phyloP scores from a whole-genome alignment of 2,797 vertebrate species.

The Falco concolor region DNA sequence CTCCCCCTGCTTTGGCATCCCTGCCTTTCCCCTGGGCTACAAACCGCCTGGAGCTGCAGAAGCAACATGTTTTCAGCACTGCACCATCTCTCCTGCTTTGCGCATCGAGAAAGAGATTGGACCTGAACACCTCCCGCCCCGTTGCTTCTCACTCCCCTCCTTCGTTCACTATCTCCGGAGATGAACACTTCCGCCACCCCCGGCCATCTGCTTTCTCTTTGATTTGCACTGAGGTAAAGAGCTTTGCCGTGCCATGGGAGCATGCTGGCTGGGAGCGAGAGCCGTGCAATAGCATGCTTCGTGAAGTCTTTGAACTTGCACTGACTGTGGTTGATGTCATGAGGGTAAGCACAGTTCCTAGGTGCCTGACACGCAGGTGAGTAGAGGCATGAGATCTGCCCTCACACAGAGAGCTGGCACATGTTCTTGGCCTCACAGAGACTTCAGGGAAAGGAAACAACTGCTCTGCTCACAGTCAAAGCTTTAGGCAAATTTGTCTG shows the following conservation, averaged over 20 bases:
- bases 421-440: neutral
- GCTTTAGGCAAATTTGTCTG: neutral
- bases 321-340: neutral
- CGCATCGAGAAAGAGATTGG: neutral
- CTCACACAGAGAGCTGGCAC: neutral
- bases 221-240: neutral
- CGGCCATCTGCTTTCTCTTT: neutral
- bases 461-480: neutral
- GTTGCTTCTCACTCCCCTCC: neutral
- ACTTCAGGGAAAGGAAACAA: neutral
- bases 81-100: neutral
- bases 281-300: neutral
- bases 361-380: neutral
- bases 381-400: neutral
- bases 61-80: neutral
- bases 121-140: neutral
- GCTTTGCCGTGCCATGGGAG: neutral
- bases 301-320: neutral
- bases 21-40: neutral
- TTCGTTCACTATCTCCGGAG: neutral
- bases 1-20: neutral
- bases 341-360: neutral
- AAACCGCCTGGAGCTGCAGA: neutral
- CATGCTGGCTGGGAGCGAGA: accelerated
- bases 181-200: neutral